These are phyloP conservation scores for Bostrychus sinensis DNA, from an alignment of 2,113 vertebrate genomes.

Conservation along the genomic window DNA sequence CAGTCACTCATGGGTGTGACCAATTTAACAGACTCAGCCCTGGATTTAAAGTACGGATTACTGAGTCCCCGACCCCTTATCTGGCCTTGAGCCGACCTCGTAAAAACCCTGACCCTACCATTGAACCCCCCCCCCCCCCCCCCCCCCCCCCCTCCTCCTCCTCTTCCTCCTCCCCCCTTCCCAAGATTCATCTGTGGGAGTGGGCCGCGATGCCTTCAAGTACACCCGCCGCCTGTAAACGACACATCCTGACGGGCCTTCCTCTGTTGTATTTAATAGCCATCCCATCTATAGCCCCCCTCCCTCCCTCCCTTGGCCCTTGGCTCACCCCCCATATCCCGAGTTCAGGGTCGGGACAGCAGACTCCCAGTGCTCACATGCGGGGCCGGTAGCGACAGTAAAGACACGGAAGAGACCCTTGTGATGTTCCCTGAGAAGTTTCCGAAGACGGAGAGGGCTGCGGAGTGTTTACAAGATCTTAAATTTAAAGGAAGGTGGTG, in stretches of 20 bases:
- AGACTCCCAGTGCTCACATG: slow-evolving; percentile 66
- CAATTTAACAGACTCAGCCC: slow-evolving; percentile 35
- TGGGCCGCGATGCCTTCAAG: slow-evolving; percentile 75
- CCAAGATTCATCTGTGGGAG: slow-evolving; percentile 77
- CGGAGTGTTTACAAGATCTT: slow-evolving; percentile 76
- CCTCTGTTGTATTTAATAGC: slow-evolving; percentile 80
- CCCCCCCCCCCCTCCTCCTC: background rate
- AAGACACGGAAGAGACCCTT: slow-evolving; percentile 63
- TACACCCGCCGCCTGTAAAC: slow-evolving; percentile 75
- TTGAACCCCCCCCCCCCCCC: slow-evolving; percentile 43
- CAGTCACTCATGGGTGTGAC: background rate
- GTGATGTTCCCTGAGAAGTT: slow-evolving; percentile 65
- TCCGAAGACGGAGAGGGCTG: slow-evolving; percentile 64
- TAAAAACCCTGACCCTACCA: slow-evolving; percentile 66
- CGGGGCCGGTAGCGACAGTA: slow-evolving; percentile 33
- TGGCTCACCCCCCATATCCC: slow-evolving; percentile 74
- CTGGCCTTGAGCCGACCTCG: slow-evolving; percentile 69
- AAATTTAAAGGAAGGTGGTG: slow-evolving; percentile 30
- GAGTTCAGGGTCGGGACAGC: slow-evolving; percentile 78
- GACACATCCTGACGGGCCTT: slow-evolving; percentile 79
- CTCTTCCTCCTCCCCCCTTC: slow-evolving; percentile 42
- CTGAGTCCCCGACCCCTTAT: slow-evolving; percentile 47
- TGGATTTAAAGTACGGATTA: slow-evolving; percentile 27
- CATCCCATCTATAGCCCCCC: slow-evolving; percentile 57
- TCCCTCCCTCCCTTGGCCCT: slow-evolving; percentile 72